Evolutionary conservation across 2,797 vertebrate genomes (phyloP).

Genomic region (Spatula clypeata): DNA sequence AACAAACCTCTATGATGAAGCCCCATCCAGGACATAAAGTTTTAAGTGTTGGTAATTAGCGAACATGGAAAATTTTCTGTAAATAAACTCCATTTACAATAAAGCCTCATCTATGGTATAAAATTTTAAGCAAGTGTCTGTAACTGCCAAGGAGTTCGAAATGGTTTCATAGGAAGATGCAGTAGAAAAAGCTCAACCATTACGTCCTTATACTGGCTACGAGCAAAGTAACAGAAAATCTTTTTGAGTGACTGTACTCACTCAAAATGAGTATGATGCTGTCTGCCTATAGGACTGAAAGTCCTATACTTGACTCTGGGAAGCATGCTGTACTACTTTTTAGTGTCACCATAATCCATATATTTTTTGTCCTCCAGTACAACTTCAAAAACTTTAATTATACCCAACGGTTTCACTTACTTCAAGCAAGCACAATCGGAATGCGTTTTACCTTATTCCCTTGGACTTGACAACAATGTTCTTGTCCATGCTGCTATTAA

Average conservation of each 20-base stretch:
- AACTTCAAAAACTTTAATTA: neutral
- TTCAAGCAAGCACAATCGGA: neutral
- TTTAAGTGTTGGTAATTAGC: neutral
- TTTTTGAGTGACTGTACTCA: fast-evolving
- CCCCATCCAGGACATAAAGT: neutral
- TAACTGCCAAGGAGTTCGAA: neutral
- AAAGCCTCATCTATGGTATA: neutral
- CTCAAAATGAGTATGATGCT: neutral
- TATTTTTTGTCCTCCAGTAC: neutral
- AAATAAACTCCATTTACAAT: neutral
- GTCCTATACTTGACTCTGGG: neutral
- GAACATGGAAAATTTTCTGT: neutral
- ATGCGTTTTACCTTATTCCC: neutral
- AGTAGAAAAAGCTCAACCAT: neutral
- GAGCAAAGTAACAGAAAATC: neutral
- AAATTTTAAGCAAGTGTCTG: neutral
- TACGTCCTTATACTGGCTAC: neutral
- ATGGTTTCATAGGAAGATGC: neutral
- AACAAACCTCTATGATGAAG: neutral
- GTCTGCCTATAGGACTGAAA: neutral
- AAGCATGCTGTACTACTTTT: neutral
- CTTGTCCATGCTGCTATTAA: neutral
- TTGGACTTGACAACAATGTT: neutral
- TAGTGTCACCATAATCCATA: neutral
- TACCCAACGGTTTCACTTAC: neutral